These are phyloP conservation scores for Zaprionus taronus DNA, from an alignment of 1,140 invertebrate species.

Conservation along the genomic window DNA sequence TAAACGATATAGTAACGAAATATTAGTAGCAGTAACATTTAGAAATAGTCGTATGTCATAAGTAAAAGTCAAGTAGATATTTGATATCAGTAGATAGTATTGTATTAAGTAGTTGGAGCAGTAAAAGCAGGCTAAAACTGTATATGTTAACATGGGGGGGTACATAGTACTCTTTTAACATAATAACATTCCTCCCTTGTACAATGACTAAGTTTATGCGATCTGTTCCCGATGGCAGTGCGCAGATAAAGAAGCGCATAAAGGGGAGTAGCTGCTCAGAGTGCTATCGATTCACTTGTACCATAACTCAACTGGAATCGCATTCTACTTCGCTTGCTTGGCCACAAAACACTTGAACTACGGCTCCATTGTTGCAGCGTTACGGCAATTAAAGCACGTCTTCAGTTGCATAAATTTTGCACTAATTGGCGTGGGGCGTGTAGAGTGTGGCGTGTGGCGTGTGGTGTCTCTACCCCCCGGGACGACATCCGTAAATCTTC, in stretches of 20 bases:
- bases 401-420: slow-evolving; percentile 48
- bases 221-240: background rate
- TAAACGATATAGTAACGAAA: too few relatives aligned
- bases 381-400: slow-evolving; percentile 48
- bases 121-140: too few relatives aligned
- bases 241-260: background rate
- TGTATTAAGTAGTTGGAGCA: too few relatives aligned
- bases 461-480: slow-evolving; percentile 4
- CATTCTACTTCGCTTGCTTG: slow-evolving; percentile 14
- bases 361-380: slow-evolving; percentile 14
- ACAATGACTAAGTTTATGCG: too few relatives aligned
- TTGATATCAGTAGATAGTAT: too few relatives aligned
- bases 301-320: background rate
- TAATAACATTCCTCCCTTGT: too few relatives aligned
- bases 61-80: too few relatives aligned
- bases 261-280: background rate
- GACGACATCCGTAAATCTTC: slow-evolving; percentile 41
- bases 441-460: background rate
- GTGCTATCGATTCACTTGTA: slow-evolving; percentile 5
- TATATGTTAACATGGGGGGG: too few relatives aligned
- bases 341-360: background rate
- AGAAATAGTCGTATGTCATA: too few relatives aligned
- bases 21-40: too few relatives aligned
- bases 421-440: slow-evolving; percentile 42
- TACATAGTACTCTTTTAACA: too few relatives aligned